These are phyloP conservation scores for Condylostylus longicornis DNA, from an alignment of 1,140 invertebrate genomes.

Conservation along the genomic window DNA sequence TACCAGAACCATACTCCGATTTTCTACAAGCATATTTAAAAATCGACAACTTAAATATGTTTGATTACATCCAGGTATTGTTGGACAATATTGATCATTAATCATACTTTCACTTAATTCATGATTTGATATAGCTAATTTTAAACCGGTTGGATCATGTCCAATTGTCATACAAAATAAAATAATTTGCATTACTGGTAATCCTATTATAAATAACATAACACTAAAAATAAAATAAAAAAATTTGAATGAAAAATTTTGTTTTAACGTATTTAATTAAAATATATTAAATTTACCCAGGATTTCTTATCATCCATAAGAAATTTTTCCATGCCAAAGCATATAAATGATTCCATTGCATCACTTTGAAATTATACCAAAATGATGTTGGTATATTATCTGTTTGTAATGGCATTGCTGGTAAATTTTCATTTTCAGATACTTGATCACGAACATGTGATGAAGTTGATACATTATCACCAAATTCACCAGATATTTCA, in stretches of 20 bases:
- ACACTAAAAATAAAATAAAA: constrained; percentile 40
- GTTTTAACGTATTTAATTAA: too few species aligned
- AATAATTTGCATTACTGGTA: constrained; percentile 84
- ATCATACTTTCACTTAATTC: constrained; percentile 48
- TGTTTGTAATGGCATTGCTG: constrained; percentile 42
- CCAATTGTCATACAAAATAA: constrained; percentile 91
- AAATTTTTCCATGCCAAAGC: constrained; percentile 87
- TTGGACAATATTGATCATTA: constrained; percentile 35
- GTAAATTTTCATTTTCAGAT: constrained; percentile 33
- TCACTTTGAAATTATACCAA: constrained; percentile 45
- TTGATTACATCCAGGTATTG: constrained; percentile 44
- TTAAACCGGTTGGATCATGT: constrained; percentile 67
- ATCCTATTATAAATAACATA: constrained; percentile 77
- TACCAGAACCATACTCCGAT: constrained; percentile 42
- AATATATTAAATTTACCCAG: constrained; percentile 47
- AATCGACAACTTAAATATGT: constrained; percentile 60
- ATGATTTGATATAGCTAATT: constrained; percentile 72
- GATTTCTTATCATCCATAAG: constrained; percentile 77
- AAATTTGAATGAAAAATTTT: constrained; percentile 6
- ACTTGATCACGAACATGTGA: constrained; percentile 45
- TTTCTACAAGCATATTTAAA: constrained; percentile 48
- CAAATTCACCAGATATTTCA: constrained; percentile 73
- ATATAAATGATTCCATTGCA: constrained; percentile 55
- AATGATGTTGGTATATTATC: constrained; percentile 37
- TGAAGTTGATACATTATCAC: constrained; percentile 62